Conservation (phyloP, 2,113 vertebrate genomes). For the human region DNA sequence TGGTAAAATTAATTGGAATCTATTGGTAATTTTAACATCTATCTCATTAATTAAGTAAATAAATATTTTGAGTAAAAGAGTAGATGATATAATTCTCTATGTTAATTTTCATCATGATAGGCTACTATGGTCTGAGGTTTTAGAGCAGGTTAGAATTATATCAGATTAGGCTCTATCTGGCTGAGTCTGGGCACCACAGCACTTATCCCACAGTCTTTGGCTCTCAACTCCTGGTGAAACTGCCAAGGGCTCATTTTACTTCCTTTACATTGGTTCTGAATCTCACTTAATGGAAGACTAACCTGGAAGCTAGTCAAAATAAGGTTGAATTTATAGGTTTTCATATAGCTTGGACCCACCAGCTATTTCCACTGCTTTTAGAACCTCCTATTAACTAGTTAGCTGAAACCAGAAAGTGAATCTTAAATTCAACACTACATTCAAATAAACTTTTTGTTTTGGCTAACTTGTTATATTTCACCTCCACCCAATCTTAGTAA, state of each 20-base stretch:
- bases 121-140: slow-evolving; percentile 55
- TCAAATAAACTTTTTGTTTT: slow-evolving; percentile 27
- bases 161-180: slow-evolving; percentile 56
- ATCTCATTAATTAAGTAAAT: neutral
- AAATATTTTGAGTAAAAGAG: slow-evolving; percentile 3
- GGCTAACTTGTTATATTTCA: slow-evolving; percentile 60
- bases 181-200: slow-evolving; percentile 64
- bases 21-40: slow-evolving; percentile 2
- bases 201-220: slow-evolving; percentile 71
- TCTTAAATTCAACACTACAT: slow-evolving; percentile 50
- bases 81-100: neutral
- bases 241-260: slow-evolving; percentile 76
- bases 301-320: slow-evolving; percentile 79
- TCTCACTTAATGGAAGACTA: slow-evolving; percentile 70
- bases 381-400: slow-evolving; percentile 60
- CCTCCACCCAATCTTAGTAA: neutral
- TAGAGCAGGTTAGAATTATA: slow-evolving; percentile 65
- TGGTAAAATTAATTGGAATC: neutral
- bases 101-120: slow-evolving; percentile 55
- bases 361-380: slow-evolving; percentile 66
- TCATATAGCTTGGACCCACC: slow-evolving; percentile 62
- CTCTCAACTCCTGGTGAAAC: slow-evolving; percentile 62
- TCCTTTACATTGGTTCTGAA: slow-evolving; percentile 78
- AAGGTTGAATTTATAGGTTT: slow-evolving; percentile 73
- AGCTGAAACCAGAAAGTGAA: slow-evolving; percentile 42